A percentile compares a stretch with the other conserved stretches of the same genome.
These are phyloP conservation scores for Pecten maximus DNA, from an alignment of 2,888 invertebrate species.

Conservation along the genomic window DNA sequence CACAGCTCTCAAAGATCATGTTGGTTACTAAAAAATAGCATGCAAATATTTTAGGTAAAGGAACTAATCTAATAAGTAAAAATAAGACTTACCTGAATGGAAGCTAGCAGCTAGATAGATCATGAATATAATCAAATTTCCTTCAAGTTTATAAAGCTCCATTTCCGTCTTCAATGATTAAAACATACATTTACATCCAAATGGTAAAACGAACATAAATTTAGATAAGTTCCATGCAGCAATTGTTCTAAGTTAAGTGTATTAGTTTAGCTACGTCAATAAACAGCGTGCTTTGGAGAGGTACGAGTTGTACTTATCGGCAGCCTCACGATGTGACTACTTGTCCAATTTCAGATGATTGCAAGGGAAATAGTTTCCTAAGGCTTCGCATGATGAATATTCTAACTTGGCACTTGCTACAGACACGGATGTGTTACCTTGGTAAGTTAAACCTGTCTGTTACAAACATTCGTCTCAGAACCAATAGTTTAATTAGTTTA, in stretches of 20 bases:
- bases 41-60: background rate
- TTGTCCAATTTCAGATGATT: constrained; percentile 33
- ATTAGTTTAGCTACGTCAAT: background rate
- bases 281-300: background rate
- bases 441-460: background rate
- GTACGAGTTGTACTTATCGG: background rate
- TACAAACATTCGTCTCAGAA: background rate
- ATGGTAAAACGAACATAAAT: constrained; percentile 11
- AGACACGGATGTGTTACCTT: background rate
- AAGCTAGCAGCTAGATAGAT: background rate
- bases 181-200: constrained; percentile 25
- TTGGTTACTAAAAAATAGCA: background rate
- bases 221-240: constrained; percentile 6
- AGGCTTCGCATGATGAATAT: background rate
- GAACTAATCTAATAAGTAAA: background rate
- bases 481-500: background rate
- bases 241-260: constrained; percentile 5
- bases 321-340: background rate
- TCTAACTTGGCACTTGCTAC: background rate
- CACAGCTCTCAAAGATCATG: background rate
- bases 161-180: constrained; percentile 3
- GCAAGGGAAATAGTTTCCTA: background rate
- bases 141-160: background rate
- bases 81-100: background rate
- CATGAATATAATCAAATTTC: constrained; percentile 15